Conservation (phyloP, 2,888 invertebrate species). For the Congeria kusceri region DNA sequence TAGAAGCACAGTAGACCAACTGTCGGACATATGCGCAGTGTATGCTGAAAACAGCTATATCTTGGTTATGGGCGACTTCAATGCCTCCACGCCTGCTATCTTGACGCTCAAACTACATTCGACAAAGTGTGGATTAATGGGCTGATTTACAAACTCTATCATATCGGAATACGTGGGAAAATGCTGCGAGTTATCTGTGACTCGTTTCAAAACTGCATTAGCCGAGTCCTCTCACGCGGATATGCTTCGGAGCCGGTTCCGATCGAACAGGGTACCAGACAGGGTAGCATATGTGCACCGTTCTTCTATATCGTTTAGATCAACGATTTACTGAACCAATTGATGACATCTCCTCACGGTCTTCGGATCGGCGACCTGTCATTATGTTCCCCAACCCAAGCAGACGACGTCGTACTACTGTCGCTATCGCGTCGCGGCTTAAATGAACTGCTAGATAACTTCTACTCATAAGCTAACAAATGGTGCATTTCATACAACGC, state of each 20-base stretch:
- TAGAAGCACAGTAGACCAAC: too few species aligned
- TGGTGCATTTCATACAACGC: constrained; percentile 30
- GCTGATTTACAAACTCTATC: constrained; percentile 14
- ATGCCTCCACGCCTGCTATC: constrained; percentile 7
- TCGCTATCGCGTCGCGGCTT: constrained; percentile 8
- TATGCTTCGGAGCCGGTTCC: neutral
- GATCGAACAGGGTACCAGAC: constrained; percentile 15
- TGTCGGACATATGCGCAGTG: too few species aligned
- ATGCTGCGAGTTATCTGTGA: neutral
- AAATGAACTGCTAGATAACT: constrained; percentile 5
- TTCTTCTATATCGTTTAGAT: constrained; percentile 20
- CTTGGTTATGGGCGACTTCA: too few species aligned
- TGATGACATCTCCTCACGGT: constrained; percentile 4
- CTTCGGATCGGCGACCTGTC: constrained; percentile 2
- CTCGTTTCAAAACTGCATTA: neutral
- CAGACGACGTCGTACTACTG: constrained; percentile 28
- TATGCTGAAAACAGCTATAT: too few species aligned
- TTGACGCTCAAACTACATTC: constrained; percentile 9
- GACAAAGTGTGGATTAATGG: constrained; percentile 18
- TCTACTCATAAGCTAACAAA: neutral
- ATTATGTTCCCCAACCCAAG: constrained; percentile 20
- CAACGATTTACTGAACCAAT: constrained; percentile 12
- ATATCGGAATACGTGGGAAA: constrained; percentile 11
- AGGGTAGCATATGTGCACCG: constrained; percentile 26
- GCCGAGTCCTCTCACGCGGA: constrained; percentile 2